phyloP scores from a whole-genome alignment of 2,113 vertebrate species.

The Hippocampus comes region DNA sequence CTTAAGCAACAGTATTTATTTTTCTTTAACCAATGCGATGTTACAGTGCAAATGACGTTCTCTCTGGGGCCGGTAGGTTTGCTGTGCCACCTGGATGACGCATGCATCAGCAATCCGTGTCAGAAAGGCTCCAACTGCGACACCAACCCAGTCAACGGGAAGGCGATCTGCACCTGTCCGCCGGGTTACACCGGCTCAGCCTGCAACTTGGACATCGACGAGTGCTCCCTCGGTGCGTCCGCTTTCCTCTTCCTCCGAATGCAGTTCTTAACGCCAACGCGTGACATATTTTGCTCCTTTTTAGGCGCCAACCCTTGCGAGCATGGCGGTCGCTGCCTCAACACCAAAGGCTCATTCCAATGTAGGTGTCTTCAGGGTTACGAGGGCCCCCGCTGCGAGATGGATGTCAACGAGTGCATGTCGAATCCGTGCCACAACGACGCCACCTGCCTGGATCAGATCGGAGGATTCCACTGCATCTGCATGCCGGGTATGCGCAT shows the following conservation, averaged over 20 bases:
- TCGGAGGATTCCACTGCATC: constrained; percentile 93
- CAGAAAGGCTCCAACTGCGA: constrained; percentile 96
- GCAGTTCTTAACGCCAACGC: neutral
- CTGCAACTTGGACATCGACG: constrained; percentile 92
- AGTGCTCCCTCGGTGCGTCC: constrained; percentile 85
- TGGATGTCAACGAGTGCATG: constrained; percentile 92
- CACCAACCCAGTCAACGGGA: constrained; percentile 95
- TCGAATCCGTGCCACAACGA: constrained; percentile 95
- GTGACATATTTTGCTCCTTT: constrained; percentile 11
- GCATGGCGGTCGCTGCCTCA: constrained; percentile 90
- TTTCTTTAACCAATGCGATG: neutral
- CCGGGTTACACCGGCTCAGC: constrained; percentile 88
- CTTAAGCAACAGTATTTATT: no score
- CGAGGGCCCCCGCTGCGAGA: constrained; percentile 88
- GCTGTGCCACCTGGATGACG: constrained; percentile 90
- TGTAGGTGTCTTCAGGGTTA: constrained; percentile 92
- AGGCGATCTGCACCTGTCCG: constrained; percentile 95
- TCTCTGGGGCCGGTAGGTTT: constrained; percentile 71
- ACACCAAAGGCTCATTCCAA: constrained; percentile 93
- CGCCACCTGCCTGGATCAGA: constrained; percentile 95
- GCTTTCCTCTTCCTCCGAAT: neutral
- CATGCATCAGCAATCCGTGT: constrained; percentile 97
- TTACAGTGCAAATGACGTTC: neutral
- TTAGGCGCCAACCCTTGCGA: constrained; percentile 93
- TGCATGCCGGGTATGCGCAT: constrained; percentile 86